Evolutionary conservation across 2,888 invertebrate species (phyloP).

Genomic region (Dynastes maya): DNA sequence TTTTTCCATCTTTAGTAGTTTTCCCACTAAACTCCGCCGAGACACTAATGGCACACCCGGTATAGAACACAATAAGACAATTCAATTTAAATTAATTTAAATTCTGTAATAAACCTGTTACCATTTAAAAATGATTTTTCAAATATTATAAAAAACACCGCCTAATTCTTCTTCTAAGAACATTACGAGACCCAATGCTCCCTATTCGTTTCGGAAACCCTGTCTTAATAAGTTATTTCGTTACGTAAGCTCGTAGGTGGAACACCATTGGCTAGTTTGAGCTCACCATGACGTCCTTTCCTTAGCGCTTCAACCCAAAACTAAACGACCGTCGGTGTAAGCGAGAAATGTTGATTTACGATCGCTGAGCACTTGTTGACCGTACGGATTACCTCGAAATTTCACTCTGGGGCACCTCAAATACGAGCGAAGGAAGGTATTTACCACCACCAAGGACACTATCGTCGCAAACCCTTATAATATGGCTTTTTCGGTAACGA

Average conservation of each 20-base stretch:
- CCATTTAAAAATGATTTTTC: neutral
- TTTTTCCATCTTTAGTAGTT: too few species aligned
- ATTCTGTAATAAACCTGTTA: constrained; percentile 16
- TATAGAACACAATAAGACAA: neutral
- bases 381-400: constrained; percentile 41
- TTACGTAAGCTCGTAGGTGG: constrained; percentile 26
- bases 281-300: constrained; percentile 12
- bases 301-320: constrained; percentile 26
- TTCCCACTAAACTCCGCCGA: too few species aligned
- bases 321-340: neutral
- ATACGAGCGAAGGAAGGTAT: neutral
- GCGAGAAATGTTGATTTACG: constrained; percentile 26
- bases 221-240: neutral
- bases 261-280: neutral
- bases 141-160: neutral
- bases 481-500: constrained; percentile 31
- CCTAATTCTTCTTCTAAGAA: constrained; percentile 51
- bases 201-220: constrained; percentile 35
- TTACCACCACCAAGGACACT: constrained; percentile 31
- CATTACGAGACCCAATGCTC: constrained; percentile 52
- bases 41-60: too few species aligned
- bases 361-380: constrained; percentile 30
- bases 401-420: constrained; percentile 37
- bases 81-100: too few species aligned
- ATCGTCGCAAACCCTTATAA: constrained; percentile 39